Evolutionary conservation across 1,140 invertebrate species (phyloP), one percentile per base, ranked within the genome.

Genomic region (Sitophilus oryzae): DNA sequence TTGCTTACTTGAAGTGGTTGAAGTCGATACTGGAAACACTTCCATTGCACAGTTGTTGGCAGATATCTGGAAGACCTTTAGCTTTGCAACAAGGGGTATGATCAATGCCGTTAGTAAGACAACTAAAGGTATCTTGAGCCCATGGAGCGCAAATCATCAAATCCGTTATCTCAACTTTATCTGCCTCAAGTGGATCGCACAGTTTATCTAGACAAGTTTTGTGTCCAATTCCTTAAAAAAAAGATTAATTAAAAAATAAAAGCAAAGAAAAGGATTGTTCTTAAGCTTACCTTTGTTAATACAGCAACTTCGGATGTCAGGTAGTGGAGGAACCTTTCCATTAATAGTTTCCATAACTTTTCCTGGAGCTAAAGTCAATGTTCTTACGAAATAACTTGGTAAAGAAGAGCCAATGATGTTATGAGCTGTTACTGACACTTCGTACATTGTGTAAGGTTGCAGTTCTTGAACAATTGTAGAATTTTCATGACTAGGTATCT

Each of bases 141-240:
- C 86, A 90, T 0, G 88, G 86, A 0, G 88, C 88, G 69, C 89
- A 91, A 21, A 90, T 88, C 83, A 91, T 89, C 60, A 90, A 74
- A 69, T 91, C 88, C 52, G 77, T 79, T 22, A 85, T 74, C 54
- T 79, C 80, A 1, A 79, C 77, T 21, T 76, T 70, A 43, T 79
- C 77, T 1, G 79, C 74, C 51, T 55, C 82, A 77, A 18, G 77
- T 0, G 88, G 86, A 68, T 90, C 86, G 62, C 89, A 91, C 47
- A 92, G 75, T 60, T 85, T 87, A 55, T 84, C 80, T 1, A 90
- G 68, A 66, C 89, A 92, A 61, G 79, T 81, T 44, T 77, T 77
- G 66, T 88, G 83, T 10, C 79, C 81, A 60, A 91, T 82, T 1
- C 87, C 55, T 57, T 25, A 11, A 52, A 46, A 46, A 6, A 34